phyloP scores from a whole-genome alignment of 2,888 invertebrate species.

The Platycheirus rosarum region DNA sequence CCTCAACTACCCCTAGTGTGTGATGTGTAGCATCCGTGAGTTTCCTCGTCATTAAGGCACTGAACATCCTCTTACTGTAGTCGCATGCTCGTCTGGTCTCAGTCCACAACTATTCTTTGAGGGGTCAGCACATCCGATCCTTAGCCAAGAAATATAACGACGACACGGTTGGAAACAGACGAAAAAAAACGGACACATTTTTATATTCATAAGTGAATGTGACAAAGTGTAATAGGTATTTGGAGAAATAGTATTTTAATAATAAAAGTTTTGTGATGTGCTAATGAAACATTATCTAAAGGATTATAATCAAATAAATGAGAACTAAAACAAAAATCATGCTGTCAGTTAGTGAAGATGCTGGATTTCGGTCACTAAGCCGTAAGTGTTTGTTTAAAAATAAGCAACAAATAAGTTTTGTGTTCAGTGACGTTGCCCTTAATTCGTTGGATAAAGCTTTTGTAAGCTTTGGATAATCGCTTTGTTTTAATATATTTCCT shows the following conservation, averaged over 20 bases:
- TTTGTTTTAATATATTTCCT: no score
- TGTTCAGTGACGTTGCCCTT: not conserved
- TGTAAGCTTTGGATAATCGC: no score
- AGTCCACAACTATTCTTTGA: conserved; percentile 82
- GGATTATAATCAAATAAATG: conserved; percentile 49
- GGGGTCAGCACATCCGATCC: conserved; percentile 79
- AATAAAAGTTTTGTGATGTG: conserved; percentile 44
- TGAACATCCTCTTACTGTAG: conserved; percentile 75
- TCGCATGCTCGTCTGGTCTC: conserved; percentile 78
- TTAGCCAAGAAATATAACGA: conserved; percentile 49
- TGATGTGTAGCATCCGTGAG: conserved; percentile 60
- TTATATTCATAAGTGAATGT: conserved; percentile 37
- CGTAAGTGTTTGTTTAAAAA: conserved; percentile 79
- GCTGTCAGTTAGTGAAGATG: conserved; percentile 83
- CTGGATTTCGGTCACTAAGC: conserved; percentile 83
- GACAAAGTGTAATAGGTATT: conserved; percentile 17
- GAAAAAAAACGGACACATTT: conserved; percentile 37
- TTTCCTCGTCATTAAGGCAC: conserved; percentile 75
- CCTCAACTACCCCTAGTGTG: conserved; percentile 67
- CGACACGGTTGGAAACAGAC: conserved; percentile 52
- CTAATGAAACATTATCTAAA: conserved; percentile 29
- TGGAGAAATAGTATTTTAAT: conserved; percentile 31
- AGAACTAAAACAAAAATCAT: conserved; percentile 75
- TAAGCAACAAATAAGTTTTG: not conserved
- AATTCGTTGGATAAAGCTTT: not conserved